Percentiles rank a stretch among this genome's conserved stretches.
Conservation (phyloP, 1,140 invertebrate species). For the Wiebesia pumilae region DNA sequence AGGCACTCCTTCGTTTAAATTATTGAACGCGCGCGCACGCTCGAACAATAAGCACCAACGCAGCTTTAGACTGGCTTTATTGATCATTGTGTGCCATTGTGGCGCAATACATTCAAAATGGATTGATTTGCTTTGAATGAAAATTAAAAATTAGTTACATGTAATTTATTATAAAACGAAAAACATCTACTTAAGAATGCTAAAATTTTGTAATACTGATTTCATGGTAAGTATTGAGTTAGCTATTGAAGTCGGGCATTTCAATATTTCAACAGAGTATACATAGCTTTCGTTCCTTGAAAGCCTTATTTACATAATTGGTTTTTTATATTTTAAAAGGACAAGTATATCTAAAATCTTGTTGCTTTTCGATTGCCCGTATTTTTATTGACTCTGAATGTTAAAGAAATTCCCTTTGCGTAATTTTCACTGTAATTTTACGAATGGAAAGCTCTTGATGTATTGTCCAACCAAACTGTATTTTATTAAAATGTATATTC, state of each 20-base stretch:
- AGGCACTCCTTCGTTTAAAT: constrained; percentile 46
- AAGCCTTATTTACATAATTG: too few species aligned
- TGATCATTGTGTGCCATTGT: constrained; percentile 40
- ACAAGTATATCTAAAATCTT: too few species aligned
- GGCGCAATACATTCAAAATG: not conserved
- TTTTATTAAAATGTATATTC: too few species aligned
- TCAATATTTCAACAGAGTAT: not conserved
- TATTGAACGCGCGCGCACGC: constrained; percentile 5
- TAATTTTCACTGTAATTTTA: too few species aligned
- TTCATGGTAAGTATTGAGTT: not conserved
- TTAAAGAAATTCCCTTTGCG: too few species aligned
- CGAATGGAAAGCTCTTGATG: too few species aligned
- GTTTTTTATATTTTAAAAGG: too few species aligned
- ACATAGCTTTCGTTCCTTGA: too few species aligned
- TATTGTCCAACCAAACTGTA: too few species aligned
- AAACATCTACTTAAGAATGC: not conserved
- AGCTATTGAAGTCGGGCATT: not conserved
- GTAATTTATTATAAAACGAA: not conserved
- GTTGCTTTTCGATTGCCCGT: too few species aligned
- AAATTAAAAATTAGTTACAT: not conserved
- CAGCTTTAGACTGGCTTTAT: constrained; percentile 1
- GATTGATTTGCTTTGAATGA: not conserved
- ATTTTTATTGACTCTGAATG: too few species aligned
- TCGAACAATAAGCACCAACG: constrained; percentile 27
- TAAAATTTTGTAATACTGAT: not conserved